Evolutionary conservation across 2,113 vertebrate genomes (phyloP).

Genomic region (Rana temporaria): DNA sequence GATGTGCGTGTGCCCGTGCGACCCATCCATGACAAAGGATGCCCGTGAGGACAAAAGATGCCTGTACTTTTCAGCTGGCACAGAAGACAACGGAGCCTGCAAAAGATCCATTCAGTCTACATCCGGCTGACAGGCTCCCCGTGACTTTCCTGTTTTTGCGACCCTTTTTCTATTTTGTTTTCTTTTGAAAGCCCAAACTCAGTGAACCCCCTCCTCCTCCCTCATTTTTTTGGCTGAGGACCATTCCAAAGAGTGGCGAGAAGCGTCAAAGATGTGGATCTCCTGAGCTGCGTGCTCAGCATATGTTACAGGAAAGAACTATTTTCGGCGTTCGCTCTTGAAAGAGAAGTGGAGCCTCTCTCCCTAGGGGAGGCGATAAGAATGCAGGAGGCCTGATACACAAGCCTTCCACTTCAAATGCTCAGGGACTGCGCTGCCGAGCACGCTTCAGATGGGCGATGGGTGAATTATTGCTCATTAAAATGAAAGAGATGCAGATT

Average conservation of each 20-base stretch:
- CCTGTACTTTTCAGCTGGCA: neutral
- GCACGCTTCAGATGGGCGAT: neutral
- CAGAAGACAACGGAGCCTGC: constrained; percentile 9
- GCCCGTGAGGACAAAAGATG: constrained; percentile 5
- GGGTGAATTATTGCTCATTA: constrained; percentile 26
- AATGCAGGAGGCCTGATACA: constrained; percentile 47
- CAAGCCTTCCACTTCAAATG: constrained; percentile 37
- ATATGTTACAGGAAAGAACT: constrained; percentile 55
- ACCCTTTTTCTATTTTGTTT: constrained; percentile 40
- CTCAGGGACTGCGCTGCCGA: neutral
- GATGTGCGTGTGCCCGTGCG: neutral
- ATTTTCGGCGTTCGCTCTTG: constrained; percentile 50
- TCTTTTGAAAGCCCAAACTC: constrained; percentile 33
- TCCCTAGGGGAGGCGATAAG: constrained; percentile 50
- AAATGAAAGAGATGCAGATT: constrained; percentile 44
- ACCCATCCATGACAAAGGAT: neutral
- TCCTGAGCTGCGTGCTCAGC: constrained; percentile 48
- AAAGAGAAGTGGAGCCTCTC: constrained; percentile 46
- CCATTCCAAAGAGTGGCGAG: constrained; percentile 38
- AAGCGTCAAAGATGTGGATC: constrained; percentile 37
- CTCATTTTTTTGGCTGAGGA: constrained; percentile 42
- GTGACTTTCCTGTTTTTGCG: constrained; percentile 45
- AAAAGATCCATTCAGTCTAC: constrained; percentile 32
- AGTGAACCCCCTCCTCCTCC: neutral
- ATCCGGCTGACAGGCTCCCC: constrained; percentile 32